phyloP scores from a whole-genome alignment of 2,888 invertebrate species.

The Abscondita cerata region DNA sequence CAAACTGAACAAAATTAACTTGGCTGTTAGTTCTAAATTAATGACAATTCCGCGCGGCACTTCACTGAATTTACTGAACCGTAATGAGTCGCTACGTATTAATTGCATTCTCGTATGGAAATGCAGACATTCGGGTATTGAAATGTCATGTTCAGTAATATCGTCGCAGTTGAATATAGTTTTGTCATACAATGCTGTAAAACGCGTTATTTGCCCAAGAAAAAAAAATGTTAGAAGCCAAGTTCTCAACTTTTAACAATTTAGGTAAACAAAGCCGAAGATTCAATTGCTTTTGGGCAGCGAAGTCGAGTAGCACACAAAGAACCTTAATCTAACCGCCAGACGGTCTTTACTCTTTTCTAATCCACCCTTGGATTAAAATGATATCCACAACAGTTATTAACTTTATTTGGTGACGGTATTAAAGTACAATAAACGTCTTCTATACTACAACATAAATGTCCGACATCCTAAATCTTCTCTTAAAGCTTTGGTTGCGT shows the following conservation, averaged over 20 bases:
- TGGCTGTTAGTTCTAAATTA: constrained; percentile 1
- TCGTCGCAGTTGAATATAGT: constrained; percentile 5
- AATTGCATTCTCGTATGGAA: constrained; percentile 32
- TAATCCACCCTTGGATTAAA: constrained; percentile 35
- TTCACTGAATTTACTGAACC: constrained; percentile 13
- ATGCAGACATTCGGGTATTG: constrained; percentile 32
- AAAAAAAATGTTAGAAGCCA: not conserved
- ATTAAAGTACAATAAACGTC: constrained; percentile 30
- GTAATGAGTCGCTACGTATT: constrained; percentile 26
- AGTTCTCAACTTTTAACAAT: constrained; percentile 17
- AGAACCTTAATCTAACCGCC: constrained; percentile 34
- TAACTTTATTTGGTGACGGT: constrained; percentile 31
- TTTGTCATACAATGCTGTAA: not conserved
- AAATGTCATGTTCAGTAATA: constrained; percentile 32
- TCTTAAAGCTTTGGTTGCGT: not conserved
- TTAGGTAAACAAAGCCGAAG: constrained; percentile 21
- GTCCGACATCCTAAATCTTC: not conserved
- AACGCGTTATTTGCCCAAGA: too few species aligned
- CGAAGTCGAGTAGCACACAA: constrained; percentile 23
- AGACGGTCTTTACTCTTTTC: constrained; percentile 34
- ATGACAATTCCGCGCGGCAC: constrained; percentile 4
- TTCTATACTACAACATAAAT: constrained; percentile 6
- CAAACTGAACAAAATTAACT: not conserved
- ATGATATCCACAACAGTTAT: constrained; percentile 36
- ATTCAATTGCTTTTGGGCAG: constrained; percentile 17